Evolutionary conservation across 2,888 invertebrate genomes (phyloP).

Genomic region (Acanthosoma haemorrhoidale): DNA sequence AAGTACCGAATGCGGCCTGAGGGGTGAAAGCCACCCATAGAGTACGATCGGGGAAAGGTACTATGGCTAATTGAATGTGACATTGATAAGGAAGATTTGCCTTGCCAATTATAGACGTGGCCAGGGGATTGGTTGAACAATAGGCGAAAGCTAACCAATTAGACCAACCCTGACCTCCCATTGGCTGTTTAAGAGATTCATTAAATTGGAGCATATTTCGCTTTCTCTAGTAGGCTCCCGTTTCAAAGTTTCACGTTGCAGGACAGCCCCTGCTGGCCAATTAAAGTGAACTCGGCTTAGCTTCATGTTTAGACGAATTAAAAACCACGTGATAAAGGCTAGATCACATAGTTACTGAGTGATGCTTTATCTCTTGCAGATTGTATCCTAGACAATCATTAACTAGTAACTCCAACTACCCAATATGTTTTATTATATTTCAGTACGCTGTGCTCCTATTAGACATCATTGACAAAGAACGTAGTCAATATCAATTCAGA

Average conservation of each 20-base stretch:
- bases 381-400: too few relatives aligned
- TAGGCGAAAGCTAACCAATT: slow-evolving; percentile 10
- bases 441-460: too few relatives aligned
- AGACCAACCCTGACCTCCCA: slow-evolving; percentile 11
- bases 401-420: too few relatives aligned
- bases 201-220: slow-evolving; percentile 8
- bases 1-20: neutral
- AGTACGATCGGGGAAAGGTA: slow-evolving; percentile 2
- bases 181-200: neutral
- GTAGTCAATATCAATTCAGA: too few relatives aligned
- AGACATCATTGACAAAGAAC: too few relatives aligned
- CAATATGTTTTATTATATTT: too few relatives aligned
- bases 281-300: neutral
- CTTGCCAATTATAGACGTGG: neutral
- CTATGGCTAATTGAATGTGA: slow-evolving; percentile 4
- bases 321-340: too few relatives aligned
- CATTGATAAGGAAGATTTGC: slow-evolving; percentile 7
- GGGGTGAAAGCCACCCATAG: neutral
- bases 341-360: too few relatives aligned
- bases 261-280: too few relatives aligned
- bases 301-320: too few relatives aligned
- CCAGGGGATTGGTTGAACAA: neutral
- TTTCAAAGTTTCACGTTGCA: neutral
- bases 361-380: too few relatives aligned
- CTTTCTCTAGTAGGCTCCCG: neutral